A percentile compares a stretch with the other conserved stretches of the same genome.
phyloP scores from a whole-genome alignment of 2,888 invertebrate genomes.

The Mesochorus sp. region DNA sequence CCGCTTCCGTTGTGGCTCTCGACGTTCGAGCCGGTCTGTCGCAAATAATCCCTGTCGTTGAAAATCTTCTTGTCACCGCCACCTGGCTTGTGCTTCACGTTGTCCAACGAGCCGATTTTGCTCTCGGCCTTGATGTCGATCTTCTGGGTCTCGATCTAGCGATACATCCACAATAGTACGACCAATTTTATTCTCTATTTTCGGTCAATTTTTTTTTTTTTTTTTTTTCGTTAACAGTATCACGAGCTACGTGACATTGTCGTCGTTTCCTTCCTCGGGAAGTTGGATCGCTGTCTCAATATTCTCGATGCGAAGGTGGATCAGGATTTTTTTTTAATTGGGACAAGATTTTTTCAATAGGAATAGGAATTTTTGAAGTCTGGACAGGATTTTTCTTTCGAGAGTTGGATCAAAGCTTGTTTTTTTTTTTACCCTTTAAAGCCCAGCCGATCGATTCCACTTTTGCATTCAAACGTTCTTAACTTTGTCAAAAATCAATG shows the following conservation, averaged over 20 bases:
- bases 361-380: no score
- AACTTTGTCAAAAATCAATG: no score
- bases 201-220: background rate
- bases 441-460: no score
- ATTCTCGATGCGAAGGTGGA: no score
- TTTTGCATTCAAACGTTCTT: no score
- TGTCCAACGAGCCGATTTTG: conserved; percentile 95
- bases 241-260: no score
- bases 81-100: conserved; percentile 95
- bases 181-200: background rate
- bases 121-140: conserved; percentile 96
- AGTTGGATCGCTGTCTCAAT: no score
- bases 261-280: background rate
- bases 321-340: no score
- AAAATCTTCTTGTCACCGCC: conserved; percentile 97
- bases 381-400: no score
- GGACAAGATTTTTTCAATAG: no score
- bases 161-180: background rate
- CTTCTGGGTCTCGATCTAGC: conserved; percentile 94
- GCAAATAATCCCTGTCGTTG: conserved; percentile 95
- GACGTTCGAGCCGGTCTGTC: conserved; percentile 84
- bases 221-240: background rate
- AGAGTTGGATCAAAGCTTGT: no score
- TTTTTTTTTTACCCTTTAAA: no score
- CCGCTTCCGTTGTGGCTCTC: conserved; percentile 76